Conservation (phyloP, 2,113 vertebrate species). For the Tringa solitaria region DNA sequence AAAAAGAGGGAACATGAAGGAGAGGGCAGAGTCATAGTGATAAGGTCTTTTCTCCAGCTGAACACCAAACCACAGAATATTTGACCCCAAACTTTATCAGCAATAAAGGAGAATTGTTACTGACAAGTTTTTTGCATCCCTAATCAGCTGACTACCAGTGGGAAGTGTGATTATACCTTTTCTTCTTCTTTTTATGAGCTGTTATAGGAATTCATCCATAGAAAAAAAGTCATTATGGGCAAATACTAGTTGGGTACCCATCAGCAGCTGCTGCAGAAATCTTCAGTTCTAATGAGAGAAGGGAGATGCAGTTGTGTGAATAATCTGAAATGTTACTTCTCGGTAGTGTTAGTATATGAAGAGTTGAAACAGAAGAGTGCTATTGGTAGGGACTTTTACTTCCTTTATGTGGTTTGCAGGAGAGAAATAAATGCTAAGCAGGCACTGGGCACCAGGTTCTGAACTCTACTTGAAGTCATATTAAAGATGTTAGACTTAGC, state of each 20-base stretch:
- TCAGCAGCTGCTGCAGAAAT: not conserved
- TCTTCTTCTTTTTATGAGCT: not conserved
- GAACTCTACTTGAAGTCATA: not conserved
- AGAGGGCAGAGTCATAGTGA: not conserved
- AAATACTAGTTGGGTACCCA: rapidly evolving
- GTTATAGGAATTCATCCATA: not conserved
- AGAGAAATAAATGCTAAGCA: not conserved
- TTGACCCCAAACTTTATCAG: not conserved
- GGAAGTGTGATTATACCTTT: not conserved
- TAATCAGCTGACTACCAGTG: not conserved
- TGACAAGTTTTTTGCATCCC: not conserved
- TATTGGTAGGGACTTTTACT: not conserved
- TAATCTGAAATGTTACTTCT: not conserved
- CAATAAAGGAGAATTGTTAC: not conserved
- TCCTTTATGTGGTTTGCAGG: not conserved
- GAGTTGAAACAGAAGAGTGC: not conserved
- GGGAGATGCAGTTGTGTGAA: not conserved
- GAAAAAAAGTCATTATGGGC: rapidly evolving
- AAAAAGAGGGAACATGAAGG: not conserved
- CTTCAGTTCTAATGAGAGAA: not conserved
- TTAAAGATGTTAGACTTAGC: not conserved
- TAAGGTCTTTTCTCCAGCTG: not conserved
- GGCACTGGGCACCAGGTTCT: not conserved
- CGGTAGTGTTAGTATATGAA: not conserved
- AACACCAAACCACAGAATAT: not conserved